Conservation (phyloP, 2,888 invertebrate genomes). For the Blastobasis adustella region DNA sequence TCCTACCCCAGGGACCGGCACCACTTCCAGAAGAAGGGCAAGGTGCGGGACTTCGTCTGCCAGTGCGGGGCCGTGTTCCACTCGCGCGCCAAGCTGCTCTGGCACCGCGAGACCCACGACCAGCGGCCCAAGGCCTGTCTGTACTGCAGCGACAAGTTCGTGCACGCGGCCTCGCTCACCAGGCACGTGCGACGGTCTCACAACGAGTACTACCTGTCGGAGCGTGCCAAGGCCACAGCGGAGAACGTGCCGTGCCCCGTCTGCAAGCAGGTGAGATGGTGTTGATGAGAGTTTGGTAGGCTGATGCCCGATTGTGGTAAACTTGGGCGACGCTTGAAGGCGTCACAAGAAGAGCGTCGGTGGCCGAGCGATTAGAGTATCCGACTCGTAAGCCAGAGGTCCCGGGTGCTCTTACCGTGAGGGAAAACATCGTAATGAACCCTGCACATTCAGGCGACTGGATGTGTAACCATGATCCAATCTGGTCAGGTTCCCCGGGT, state of each 20-base stretch:
- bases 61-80: constrained; percentile 88
- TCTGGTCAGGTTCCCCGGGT: too few species aligned
- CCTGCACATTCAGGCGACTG: too few species aligned
- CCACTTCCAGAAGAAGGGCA: constrained; percentile 82
- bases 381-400: too few species aligned
- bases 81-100: constrained; percentile 86
- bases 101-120: constrained; percentile 92
- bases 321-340: too few species aligned
- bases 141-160: constrained; percentile 90
- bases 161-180: constrained; percentile 87
- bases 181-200: constrained; percentile 88
- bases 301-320: too few species aligned
- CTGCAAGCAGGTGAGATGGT: constrained; percentile 76
- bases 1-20: constrained; percentile 80
- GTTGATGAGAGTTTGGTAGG: background rate
- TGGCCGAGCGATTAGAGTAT: too few species aligned
- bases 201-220: constrained; percentile 82
- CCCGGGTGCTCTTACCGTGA: too few species aligned
- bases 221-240: constrained; percentile 75
- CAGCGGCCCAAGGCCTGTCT: constrained; percentile 87
- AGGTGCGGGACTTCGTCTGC: constrained; percentile 81
- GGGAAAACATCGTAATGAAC: too few species aligned
- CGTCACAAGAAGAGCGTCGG: too few species aligned
- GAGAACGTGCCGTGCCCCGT: constrained; percentile 86
- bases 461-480: too few species aligned